These are phyloP conservation scores for Lithodes maja DNA, from an alignment of 2,888 invertebrate species.

Conservation along the genomic window DNA sequence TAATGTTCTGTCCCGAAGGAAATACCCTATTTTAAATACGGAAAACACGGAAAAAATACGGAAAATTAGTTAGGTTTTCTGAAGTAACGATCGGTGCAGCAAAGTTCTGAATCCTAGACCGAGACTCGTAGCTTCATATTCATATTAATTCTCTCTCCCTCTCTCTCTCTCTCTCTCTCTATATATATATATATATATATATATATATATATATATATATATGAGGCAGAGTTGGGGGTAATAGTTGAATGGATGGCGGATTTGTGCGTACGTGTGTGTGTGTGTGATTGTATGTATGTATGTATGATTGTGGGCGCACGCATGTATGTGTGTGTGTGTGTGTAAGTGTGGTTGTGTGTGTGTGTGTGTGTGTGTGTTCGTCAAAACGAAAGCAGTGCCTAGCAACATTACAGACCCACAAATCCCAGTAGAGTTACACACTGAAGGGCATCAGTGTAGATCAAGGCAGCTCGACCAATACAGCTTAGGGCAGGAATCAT, in stretches of 20 bases:
- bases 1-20: too few relatives aligned
- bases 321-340: not conserved
- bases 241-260: not conserved
- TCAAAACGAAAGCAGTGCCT: not conserved
- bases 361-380: not conserved
- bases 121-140: too few relatives aligned
- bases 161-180: not conserved
- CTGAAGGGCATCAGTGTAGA: too few relatives aligned
- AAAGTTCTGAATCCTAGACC: too few relatives aligned
- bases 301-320: not conserved
- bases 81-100: too few relatives aligned
- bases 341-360: not conserved
- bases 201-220: constrained; percentile 1
- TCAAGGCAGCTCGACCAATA: too few relatives aligned
- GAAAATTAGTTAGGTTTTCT: too few relatives aligned
- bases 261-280: not conserved
- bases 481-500: too few relatives aligned
- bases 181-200: not conserved
- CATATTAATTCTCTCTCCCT: not conserved
- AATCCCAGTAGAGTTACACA: too few relatives aligned
- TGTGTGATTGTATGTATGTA: not conserved
- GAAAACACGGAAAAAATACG: too few relatives aligned
- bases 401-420: too few relatives aligned
- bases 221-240: not conserved
- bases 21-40: too few relatives aligned